phyloP scores from a whole-genome alignment of 2,113 vertebrate species.

The Nansenia antarctica region DNA sequence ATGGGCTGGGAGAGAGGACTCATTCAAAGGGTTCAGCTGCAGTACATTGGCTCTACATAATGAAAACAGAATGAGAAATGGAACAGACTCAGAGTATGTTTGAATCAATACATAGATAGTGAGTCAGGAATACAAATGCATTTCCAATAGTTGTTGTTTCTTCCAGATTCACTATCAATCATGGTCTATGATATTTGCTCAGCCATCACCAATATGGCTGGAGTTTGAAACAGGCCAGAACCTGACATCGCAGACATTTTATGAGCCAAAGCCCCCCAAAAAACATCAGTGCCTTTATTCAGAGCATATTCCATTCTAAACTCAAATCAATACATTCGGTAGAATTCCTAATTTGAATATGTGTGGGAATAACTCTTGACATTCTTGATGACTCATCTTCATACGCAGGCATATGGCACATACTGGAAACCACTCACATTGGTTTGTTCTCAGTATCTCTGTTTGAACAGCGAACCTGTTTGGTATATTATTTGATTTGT shows the following conservation, averaged over 20 bases:
- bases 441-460: slow-evolving; percentile 10
- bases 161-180: slow-evolving; percentile 30
- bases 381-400: slow-evolving; percentile 13
- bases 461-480: slow-evolving; percentile 24
- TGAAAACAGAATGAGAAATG: slow-evolving; percentile 43
- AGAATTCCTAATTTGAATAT: not conserved
- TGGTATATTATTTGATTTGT: not conserved
- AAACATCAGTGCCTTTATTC: not conserved
- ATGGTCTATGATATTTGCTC: slow-evolving; percentile 41
- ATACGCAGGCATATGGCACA: not conserved
- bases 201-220: slow-evolving; percentile 21
- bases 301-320: no score
- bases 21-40: slow-evolving; percentile 9
- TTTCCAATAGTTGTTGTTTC: slow-evolving; percentile 41
- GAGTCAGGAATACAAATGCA: slow-evolving; percentile 39
- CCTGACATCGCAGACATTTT: no score
- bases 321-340: not conserved
- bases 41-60: slow-evolving; percentile 13
- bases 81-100: slow-evolving; percentile 38
- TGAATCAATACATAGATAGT: slow-evolving; percentile 47
- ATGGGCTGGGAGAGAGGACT: slow-evolving; percentile 10
- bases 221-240: slow-evolving; percentile 23
- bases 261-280: not conserved
- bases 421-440: slow-evolving; percentile 4
- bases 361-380: not conserved